Evolutionary conservation across 2,888 invertebrate species (phyloP).

Genomic region (Leptopilina syphax): DNA sequence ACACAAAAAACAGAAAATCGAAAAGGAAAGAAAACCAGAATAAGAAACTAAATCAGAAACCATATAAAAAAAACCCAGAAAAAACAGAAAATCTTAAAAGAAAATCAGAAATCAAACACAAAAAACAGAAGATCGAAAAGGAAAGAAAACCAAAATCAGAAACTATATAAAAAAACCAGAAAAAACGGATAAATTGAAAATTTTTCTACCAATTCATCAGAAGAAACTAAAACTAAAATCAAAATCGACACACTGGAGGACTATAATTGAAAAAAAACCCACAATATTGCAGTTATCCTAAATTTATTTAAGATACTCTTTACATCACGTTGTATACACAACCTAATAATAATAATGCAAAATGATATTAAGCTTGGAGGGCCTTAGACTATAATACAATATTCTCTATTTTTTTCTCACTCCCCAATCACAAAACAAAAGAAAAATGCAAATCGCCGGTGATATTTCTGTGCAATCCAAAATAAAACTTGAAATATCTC

Average conservation of each 20-base stretch:
- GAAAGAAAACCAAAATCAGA: too few relatives aligned
- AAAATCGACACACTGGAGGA: neutral
- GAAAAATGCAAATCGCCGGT: constrained; percentile 1
- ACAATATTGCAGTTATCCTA: constrained; percentile 20
- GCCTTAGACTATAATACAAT: constrained; percentile 29
- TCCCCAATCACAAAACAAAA: constrained; percentile 6
- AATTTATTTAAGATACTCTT: constrained; percentile 30
- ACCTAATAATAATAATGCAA: constrained; percentile 12
- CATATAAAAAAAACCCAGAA: too few relatives aligned
- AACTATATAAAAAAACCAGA: too few relatives aligned
- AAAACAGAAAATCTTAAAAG: too few relatives aligned
- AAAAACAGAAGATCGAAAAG: too few relatives aligned
- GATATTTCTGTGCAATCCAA: neutral
- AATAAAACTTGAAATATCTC: neutral
- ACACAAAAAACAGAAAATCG: too few relatives aligned
- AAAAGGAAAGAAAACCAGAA: too few relatives aligned
- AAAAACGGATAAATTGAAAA: too few relatives aligned
- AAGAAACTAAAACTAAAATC: too few relatives aligned
- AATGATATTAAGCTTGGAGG: neutral
- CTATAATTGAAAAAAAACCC: neutral
- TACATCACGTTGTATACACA: constrained; percentile 25
- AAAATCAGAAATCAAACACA: too few relatives aligned
- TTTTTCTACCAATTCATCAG: too few relatives aligned
- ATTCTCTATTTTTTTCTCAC: neutral
- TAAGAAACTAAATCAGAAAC: too few relatives aligned